These are phyloP conservation scores for Escarpia spicata DNA, from an alignment of 2,888 invertebrate genomes.

Conservation along the genomic window DNA sequence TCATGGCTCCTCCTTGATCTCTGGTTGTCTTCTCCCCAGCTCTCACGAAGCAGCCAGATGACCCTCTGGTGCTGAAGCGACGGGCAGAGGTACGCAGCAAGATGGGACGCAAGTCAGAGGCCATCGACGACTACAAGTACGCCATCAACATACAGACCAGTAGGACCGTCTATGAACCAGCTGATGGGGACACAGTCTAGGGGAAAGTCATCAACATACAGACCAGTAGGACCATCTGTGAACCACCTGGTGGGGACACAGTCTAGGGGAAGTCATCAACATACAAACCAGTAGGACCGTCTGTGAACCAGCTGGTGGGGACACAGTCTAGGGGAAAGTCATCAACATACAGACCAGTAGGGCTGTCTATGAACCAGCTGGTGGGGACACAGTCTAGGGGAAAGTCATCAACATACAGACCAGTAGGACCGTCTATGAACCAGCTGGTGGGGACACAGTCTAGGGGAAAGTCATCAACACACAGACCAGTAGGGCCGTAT, in stretches of 20 bases:
- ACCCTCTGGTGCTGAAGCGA: slow-evolving; percentile 58
- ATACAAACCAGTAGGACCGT: too few species aligned
- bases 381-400: background rate
- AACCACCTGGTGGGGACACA: too few species aligned
- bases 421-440: slow-evolving; percentile 14
- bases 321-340: slow-evolving; percentile 40
- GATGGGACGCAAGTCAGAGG: slow-evolving; percentile 54
- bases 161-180: background rate
- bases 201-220: too few species aligned
- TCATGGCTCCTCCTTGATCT: too few species aligned
- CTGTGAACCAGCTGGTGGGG: too few species aligned
- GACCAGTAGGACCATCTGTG: too few species aligned
- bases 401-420: slow-evolving; percentile 59
- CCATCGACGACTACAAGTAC: slow-evolving; percentile 60
- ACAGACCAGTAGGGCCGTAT: slow-evolving; percentile 44
- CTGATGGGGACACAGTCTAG: background rate
- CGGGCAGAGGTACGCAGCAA: slow-evolving; percentile 63
- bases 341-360: slow-evolving; percentile 55
- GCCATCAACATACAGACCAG: slow-evolving; percentile 59
- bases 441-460: too few species aligned
- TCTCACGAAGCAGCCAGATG: slow-evolving; percentile 60
- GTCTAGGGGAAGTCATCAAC: too few species aligned
- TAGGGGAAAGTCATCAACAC: too few species aligned
- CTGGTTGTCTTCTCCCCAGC: slow-evolving; percentile 47
- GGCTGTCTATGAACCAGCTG: too few species aligned